Evolutionary conservation across 2,888 invertebrate genomes (phyloP), one percentile per base, ranked within the genome.

Genomic region (Tetrapedia diversipes): DNA sequence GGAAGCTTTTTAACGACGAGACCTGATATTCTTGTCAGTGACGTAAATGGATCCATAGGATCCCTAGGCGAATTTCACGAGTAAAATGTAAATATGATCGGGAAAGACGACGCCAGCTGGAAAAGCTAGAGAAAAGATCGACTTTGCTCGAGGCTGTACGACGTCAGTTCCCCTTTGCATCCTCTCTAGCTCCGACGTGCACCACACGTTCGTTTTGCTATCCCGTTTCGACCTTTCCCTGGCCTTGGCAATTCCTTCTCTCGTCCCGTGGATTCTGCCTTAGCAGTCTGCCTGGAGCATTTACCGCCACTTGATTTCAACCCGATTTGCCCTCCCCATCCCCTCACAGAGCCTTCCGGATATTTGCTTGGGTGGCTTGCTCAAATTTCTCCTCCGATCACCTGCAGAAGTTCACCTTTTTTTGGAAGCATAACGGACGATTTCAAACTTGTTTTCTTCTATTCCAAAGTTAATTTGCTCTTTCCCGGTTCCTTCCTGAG

Each of bases 261-360:
- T 79, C 79, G 73, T 64, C 72, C 61, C 63, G 34, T 66, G 66
- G 79, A 79, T 82, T 67, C 78, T 65, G 49, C 78, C 76, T 80
- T 75, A 77, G 76, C 73, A 60, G 66, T 65, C 83, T 80, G 86
- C 87, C 82, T 56, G 69, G 34, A 84, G 88, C 88, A 89, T 88
- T 87, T 86, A 86, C 88, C 85, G 86, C 85, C 88, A 88, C 88
- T 88, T 89, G 88, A 88, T 88, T 88, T 86, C 83, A 88, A 88
- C 88, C 86, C 86, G 87, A 88, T 88, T 88, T 85, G 82, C 86
- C 85, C 83, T 79, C 75, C 82, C 77, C 77, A 75, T 82, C 77
- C 73, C n/a, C n/a, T n/a, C 77, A 68, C 56, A 59, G 74, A 70
- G 63, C 79, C 86, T 86, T 82, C 85, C 87, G 87, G 86, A 89